Evolutionary conservation across 2,797 vertebrate species (phyloP), one percentile per base, ranked within the genome.

Genomic region (Phyllotis vaccarum): DNA sequence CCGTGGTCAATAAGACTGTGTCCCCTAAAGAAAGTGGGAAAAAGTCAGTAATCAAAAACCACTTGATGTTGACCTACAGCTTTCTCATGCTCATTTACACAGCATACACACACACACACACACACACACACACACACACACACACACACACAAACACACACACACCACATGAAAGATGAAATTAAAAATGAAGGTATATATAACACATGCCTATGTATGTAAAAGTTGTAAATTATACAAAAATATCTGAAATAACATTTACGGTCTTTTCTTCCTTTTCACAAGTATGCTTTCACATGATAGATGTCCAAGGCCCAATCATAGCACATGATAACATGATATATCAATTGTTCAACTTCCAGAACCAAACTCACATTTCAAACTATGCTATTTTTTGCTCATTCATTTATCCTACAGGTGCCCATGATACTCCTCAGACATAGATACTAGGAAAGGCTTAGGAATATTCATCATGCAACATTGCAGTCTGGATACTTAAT

Each of bases 371-470:
- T 89, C 17, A 17, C 1, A 31, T 72, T 79, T 93, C 3, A 2
- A 3, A n/a, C 4, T 82, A 16, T 6, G 1, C 1, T 66, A 29
- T 7, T 0, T 14, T 5, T 16, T 3, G 3, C 43, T 72, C 46
- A 27, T 7, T 27, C 3, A 22, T 56, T 56, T 29, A 6, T 22
- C 2, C 22, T 0, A 11, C 3, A 7, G 14, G 3, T 49, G 0
- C 0, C n/a, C 11, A 46, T 8, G 10, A 62, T 49, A 54, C n/a
- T 43, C 27, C 52, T 13, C 68, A 58, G 87, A 3, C 40, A 76
- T 64, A 54, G 2, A 60, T 12, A 27, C 16, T 40, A 46, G 43
- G 10, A 29, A 17, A 79, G 16, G 5, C 21, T 22, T 90, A n/a
- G 16, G 7, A 8, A 11, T 14, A 58, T 24, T 46, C 76, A 11